These are phyloP conservation scores for Monarcha castaneiventris DNA, from an alignment of 2,113 vertebrate species.

Conservation along the genomic window DNA sequence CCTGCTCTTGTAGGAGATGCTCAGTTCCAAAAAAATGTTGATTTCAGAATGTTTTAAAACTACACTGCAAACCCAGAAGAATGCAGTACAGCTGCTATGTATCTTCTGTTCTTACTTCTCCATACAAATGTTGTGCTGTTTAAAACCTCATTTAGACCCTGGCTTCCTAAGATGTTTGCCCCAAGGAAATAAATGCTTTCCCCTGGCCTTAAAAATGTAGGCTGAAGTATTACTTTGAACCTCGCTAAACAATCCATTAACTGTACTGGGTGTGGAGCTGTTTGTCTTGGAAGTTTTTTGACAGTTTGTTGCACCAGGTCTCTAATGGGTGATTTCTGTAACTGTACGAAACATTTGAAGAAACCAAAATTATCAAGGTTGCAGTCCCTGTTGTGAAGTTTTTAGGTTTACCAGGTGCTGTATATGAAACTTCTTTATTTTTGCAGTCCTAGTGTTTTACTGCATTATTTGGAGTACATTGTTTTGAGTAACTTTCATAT, in stretches of 20 bases:
- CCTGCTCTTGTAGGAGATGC: not conserved
- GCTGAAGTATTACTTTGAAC: not conserved
- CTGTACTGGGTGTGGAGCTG: not conserved
- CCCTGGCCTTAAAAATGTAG: not conserved
- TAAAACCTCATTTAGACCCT: not conserved
- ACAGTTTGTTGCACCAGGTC: not conserved
- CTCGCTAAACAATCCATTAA: not conserved
- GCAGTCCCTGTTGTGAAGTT: not conserved
- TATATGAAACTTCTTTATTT: not conserved
- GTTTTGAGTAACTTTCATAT: not conserved
- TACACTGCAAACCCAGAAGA: not conserved
- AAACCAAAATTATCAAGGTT: not conserved
- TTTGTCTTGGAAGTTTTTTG: not conserved
- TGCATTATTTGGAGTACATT: not conserved
- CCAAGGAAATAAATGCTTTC: not conserved
- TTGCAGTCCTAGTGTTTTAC: not conserved
- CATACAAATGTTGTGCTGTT: not conserved
- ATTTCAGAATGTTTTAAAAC: not conserved
- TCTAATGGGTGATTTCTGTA: not conserved
- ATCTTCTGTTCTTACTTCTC: not conserved
- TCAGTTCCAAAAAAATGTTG: not conserved
- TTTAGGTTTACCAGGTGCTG: not conserved
- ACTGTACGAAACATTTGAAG: not conserved
- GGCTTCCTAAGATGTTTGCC: not conserved
- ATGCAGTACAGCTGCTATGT: accelerated